Evolutionary conservation across 2,113 vertebrate species (phyloP), one percentile per base, ranked within the genome.

Genomic region (Hippocampus barbouri): DNA sequence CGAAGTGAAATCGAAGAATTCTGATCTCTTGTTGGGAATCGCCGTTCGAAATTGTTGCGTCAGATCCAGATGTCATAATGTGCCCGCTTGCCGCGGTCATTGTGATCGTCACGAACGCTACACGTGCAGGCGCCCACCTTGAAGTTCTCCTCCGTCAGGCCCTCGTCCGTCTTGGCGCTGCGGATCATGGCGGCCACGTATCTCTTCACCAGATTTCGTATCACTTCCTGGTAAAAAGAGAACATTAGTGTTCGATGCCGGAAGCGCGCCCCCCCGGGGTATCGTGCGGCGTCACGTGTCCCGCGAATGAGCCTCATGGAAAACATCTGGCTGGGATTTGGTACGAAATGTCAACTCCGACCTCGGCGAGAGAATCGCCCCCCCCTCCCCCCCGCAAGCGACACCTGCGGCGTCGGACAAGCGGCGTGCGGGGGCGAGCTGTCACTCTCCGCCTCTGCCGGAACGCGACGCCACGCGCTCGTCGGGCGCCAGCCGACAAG

Each of bases 121-220:
- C 27, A 2, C 34, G 34, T 6, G 34, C 34, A 6, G 34, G 34
- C 11, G 60, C 81, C 86, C 78, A 98, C 96, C 96, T 98, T 98
- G 70, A 98, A 98, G 77, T 98, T 98, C 85, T 98, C 96, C 90
- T 98, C 96, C 0, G 96, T 98, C 83, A 98, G 90, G 1, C 97
- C 96, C 81, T 98, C 97, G 0, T 96, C 96, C 27, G 94, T 97
- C 93, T 98, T 98, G 69, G 96, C 95, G 79, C 95, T 98, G 85
- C 97, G 93, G 79, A 98, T 96, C 96, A 98, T 98, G 74, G 96
- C 96, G 45, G 97, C 96, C 11, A 98, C 94, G 0, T 98, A 98
- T 70, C 97, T 88, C 90, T 98, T 98, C 84, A 98, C 97, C 86
- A 98, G 93, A 90, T 83, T 97, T 59, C 95, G 92, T 83, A 98